These are phyloP conservation scores for Leptopterna dolabrata DNA, from an alignment of 2,888 invertebrate species.

Conservation along the genomic window DNA sequence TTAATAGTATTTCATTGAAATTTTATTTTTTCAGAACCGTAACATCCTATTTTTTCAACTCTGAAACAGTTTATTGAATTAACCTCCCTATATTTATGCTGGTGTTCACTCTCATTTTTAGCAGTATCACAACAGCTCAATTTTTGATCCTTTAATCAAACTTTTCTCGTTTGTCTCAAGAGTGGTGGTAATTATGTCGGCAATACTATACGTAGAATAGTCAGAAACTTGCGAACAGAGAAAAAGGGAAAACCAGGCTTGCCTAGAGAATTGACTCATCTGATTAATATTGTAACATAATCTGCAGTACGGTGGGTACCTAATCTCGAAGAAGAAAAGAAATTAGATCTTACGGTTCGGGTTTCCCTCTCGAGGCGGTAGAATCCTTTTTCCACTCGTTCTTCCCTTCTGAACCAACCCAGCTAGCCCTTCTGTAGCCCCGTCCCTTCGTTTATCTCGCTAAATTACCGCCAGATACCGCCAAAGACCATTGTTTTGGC, in stretches of 20 bases:
- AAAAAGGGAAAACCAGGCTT: neutral
- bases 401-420: neutral
- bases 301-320: neutral
- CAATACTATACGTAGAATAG: too few relatives aligned
- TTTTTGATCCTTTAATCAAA: too few relatives aligned
- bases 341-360: neutral
- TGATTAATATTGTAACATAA: neutral
- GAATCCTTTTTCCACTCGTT: neutral
- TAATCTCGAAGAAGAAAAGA: neutral
- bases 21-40: too few relatives aligned
- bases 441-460: slow-evolving; percentile 21
- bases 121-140: too few relatives aligned
- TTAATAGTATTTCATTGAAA: too few relatives aligned
- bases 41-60: too few relatives aligned
- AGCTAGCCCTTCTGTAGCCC: neutral
- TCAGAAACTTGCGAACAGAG: neutral
- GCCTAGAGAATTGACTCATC: neutral
- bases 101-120: too few relatives aligned
- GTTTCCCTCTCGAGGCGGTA: neutral
- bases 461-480: slow-evolving; percentile 32
- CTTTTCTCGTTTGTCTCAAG: too few relatives aligned
- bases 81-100: too few relatives aligned
- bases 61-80: too few relatives aligned
- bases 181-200: too few relatives aligned
- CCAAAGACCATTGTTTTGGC: slow-evolving; percentile 33